These are phyloP conservation scores for Drosophila tropicalis DNA, from an alignment of 1,140 invertebrate genomes.

Conservation along the genomic window DNA sequence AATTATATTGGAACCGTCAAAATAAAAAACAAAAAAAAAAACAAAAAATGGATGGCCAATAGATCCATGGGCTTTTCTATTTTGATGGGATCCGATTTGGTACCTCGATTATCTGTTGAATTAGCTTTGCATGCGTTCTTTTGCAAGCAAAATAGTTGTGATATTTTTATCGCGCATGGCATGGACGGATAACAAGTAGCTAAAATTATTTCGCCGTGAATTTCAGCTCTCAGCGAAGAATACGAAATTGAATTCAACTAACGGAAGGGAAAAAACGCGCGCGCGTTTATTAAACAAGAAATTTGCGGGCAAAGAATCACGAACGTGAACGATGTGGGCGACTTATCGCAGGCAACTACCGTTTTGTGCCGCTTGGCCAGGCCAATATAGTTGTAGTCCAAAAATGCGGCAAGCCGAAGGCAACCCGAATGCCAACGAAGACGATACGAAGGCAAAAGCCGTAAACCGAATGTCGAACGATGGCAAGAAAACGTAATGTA, in stretches of 20 bases:
- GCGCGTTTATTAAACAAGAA: neutral
- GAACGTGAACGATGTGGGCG: constrained; percentile 39
- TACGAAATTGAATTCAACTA: constrained; percentile 24
- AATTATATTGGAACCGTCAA: constrained; percentile 11
- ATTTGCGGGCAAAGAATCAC: neutral
- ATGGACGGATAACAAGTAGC: constrained; percentile 82
- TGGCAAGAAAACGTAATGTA: neutral
- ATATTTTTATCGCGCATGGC: constrained; percentile 84
- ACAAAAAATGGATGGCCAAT: too few species aligned
- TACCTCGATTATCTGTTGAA: constrained; percentile 82
- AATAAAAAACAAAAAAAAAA: constrained; percentile 29
- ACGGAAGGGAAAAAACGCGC: constrained; percentile 23
- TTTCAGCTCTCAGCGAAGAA: constrained; percentile 69
- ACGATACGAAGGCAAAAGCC: neutral
- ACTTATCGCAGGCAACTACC: constrained; percentile 59
- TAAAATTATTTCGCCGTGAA: constrained; percentile 82
- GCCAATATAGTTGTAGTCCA: constrained; percentile 26
- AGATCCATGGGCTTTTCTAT: too few species aligned
- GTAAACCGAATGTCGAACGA: too few species aligned
- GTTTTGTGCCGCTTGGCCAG: constrained; percentile 23
- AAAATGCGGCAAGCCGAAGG: constrained; percentile 40
- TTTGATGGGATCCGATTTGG: neutral
- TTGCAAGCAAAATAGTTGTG: constrained; percentile 83
- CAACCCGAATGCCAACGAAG: neutral
- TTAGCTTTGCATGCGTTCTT: constrained; percentile 83